These are phyloP conservation scores for Ornithorhynchus anatinus DNA, from an alignment of 2,113 vertebrate species.

Conservation along the genomic window DNA sequence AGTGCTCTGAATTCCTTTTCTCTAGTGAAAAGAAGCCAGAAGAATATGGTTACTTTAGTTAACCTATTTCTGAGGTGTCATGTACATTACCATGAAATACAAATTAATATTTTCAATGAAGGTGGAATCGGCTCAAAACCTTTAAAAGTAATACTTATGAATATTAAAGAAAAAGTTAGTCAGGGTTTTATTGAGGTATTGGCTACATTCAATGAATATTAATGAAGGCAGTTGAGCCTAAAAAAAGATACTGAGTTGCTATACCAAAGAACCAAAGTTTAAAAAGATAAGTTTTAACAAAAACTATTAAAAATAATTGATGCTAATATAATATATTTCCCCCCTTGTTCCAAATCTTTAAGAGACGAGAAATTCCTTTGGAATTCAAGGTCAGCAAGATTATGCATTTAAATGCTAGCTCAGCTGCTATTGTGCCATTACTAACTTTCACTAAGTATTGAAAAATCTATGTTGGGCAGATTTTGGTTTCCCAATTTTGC, in stretches of 20 bases:
- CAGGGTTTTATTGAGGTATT: slow-evolving; percentile 45
- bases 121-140: slow-evolving; percentile 25
- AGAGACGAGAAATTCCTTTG: slow-evolving; percentile 34
- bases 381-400: slow-evolving; percentile 41
- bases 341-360: slow-evolving; percentile 27
- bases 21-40: background rate
- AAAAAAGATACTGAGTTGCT: slow-evolving; percentile 22
- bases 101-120: slow-evolving; percentile 42
- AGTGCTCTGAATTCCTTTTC: too few species aligned
- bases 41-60: background rate
- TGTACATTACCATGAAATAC: background rate
- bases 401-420: slow-evolving; percentile 48
- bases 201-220: slow-evolving; percentile 46
- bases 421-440: slow-evolving; percentile 7
- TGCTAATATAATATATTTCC: slow-evolving; percentile 44
- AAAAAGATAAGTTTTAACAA: slow-evolving; percentile 48
- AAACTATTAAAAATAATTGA: slow-evolving; percentile 50
- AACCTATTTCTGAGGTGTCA: background rate
- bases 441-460: slow-evolving; percentile 13
- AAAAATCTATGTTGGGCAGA: slow-evolving; percentile 42
- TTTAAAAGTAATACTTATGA: slow-evolving; percentile 35
- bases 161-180: slow-evolving; percentile 39
- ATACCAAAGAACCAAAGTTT: slow-evolving; percentile 27
- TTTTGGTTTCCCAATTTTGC: slow-evolving; percentile 24
- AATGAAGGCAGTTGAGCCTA: slow-evolving; percentile 24